Evolutionary conservation across 1,140 invertebrate genomes (phyloP), one percentile per base, ranked within the genome.

Genomic region (Glomeris maerens): DNA sequence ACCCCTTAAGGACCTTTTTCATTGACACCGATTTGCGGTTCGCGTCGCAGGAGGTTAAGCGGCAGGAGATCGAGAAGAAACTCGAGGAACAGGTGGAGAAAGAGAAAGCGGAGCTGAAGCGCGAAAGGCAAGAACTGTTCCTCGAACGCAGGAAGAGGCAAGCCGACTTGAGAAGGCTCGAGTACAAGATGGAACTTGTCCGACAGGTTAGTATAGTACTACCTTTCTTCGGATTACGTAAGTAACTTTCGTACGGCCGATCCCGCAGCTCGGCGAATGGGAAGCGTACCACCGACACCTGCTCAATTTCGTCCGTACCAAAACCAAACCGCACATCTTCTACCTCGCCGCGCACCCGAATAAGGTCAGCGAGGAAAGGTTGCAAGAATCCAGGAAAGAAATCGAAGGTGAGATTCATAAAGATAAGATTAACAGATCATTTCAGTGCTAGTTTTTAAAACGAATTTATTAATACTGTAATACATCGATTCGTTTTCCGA

Each of bases 51-150:
- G 80, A 83, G 62, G 77, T 83, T 54, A 84, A 84, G 66, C 75
- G 82, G 62, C 84, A 84, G 10, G 79, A 88, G 71, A 84, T 97
- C 27, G 92, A 96, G 66, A 80, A 84, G 52, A 90, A 93, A 66
- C 76, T 97, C 27, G 91, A 96, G 64, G 85, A 92, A 61, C 85
- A 86, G 61, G 85, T 86, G 40, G 74, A 82, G 46, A 74, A 81
- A 62, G 89, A 96, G 65, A 86, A 83, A 58, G 86, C 89, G 60
- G 78, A 83, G 59, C 70, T 93, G 26, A 80, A 81, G 61, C 79
- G 80, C 58, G 87, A 94, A 66, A 74, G 85, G 41, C 79, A 87
- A 64, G 80, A 86, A 54, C 66, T 96, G 36, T 92, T 93, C 66
- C 72, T 78, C 13, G 81, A 86, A 47, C 74, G 87, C 39, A 86